A percentile compares a stretch with the other conserved stretches of the same genome.
phyloP scores from a whole-genome alignment of 2,113 vertebrate genomes.

The Nothobranchius kuhntae region DNA sequence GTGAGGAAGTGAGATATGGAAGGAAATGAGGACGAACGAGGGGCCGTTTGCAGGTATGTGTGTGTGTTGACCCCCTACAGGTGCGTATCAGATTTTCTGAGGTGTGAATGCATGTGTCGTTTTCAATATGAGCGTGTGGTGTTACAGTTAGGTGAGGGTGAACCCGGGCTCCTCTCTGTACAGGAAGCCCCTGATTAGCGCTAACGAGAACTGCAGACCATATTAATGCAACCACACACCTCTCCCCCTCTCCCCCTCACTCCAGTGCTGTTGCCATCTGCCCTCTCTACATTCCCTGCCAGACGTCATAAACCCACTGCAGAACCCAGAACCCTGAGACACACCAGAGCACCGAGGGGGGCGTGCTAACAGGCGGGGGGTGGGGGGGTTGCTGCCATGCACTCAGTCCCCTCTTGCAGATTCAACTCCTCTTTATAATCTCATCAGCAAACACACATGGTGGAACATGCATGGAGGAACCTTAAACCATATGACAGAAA shows the following conservation, averaged over 20 bases:
- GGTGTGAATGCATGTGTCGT: slow-evolving; percentile 41
- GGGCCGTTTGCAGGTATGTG: slow-evolving; percentile 22
- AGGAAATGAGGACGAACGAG: slow-evolving; percentile 11
- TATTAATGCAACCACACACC: slow-evolving; percentile 85
- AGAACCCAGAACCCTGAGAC: slow-evolving; percentile 55
- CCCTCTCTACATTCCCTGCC: slow-evolving; percentile 63
- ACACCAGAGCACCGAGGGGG: slow-evolving; percentile 66
- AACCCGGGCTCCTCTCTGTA: slow-evolving; percentile 73
- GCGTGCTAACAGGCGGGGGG: slow-evolving; percentile 39
- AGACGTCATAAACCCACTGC: slow-evolving; percentile 76
- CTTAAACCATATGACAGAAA: slow-evolving; percentile 31
- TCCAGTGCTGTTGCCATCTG: slow-evolving; percentile 77
- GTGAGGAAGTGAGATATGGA: slow-evolving; percentile 42
- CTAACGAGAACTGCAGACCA: slow-evolving; percentile 83
- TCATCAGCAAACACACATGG: slow-evolving; percentile 38
- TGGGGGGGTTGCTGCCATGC: slow-evolving; percentile 40
- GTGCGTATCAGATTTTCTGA: slow-evolving; percentile 45
- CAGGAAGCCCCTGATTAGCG: slow-evolving; percentile 85
- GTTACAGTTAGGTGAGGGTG: slow-evolving; percentile 71
- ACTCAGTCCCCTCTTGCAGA: slow-evolving; percentile 31
- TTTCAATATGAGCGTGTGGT: slow-evolving; percentile 44
- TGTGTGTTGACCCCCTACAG: slow-evolving; percentile 26
- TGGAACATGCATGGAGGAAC: slow-evolving; percentile 17
- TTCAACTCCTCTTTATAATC: slow-evolving; percentile 30
- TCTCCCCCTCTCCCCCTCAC: slow-evolving; percentile 38